These are phyloP conservation scores for Aurelia aurita DNA, from an alignment of 30 jellyfish, hydroid and myxozoan species.

Conservation along the genomic window DNA sequence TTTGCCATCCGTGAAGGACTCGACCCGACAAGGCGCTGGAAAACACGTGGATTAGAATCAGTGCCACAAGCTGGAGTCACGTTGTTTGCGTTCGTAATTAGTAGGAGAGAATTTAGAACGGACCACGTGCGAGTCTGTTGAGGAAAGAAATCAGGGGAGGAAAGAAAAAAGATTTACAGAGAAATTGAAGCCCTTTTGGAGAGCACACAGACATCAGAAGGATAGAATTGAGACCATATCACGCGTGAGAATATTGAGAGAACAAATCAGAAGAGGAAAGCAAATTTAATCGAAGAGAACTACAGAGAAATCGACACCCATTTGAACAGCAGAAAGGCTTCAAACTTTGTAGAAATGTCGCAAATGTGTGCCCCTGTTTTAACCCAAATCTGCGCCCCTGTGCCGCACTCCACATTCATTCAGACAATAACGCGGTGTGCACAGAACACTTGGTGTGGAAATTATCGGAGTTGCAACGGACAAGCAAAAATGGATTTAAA, in stretches of 20 bases:
- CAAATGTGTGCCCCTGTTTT: constrained; percentile 37
- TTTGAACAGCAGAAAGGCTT: no score
- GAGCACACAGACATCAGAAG: no score
- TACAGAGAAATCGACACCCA: no score
- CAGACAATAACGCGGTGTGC: constrained; percentile 74
- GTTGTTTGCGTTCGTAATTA: constrained; percentile 17
- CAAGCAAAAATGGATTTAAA: background rate
- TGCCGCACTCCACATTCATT: constrained; percentile 61
- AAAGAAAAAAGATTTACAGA: no score
- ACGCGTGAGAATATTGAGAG: no score
- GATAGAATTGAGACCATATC: no score
- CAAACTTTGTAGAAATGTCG: constrained; percentile 12
- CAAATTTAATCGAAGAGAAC: no score
- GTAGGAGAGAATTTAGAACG: background rate
- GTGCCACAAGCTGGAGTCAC: constrained; percentile 64
- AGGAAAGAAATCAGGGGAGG: no score
- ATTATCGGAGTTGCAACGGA: background rate
- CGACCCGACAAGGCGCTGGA: constrained; percentile 1
- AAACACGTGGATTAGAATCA: constrained; percentile 23
- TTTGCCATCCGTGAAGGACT: constrained; percentile 14
- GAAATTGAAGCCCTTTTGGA: no score
- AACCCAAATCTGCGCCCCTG: constrained; percentile 75
- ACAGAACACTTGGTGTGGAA: constrained; percentile 37
- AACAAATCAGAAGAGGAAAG: no score
- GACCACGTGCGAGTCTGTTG: background rate